Evolutionary conservation across 2,797 vertebrate species (phyloP).

Genomic region (Periophthalmus magnuspinnatus): DNA sequence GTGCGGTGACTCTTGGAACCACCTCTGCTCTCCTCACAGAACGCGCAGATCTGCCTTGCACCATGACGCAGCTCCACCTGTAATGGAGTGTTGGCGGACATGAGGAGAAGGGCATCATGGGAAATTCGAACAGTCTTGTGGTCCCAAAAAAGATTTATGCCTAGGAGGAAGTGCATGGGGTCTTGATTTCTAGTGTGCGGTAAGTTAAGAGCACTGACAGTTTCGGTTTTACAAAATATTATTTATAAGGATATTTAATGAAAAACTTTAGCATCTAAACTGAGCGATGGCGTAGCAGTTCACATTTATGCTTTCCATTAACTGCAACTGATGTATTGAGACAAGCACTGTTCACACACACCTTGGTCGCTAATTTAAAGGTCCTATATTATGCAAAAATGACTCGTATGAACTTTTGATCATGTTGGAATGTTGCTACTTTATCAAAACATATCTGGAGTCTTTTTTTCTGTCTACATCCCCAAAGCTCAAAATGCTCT

Average conservation of each 20-base stretch:
- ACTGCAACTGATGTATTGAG: conserved; percentile 57
- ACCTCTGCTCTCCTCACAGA: conserved; percentile 26
- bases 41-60: conserved; percentile 12
- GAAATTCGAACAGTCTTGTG: conserved; percentile 43
- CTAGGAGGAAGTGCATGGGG: conserved; percentile 29
- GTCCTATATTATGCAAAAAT: too few species aligned
- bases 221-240: background rate
- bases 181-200: conserved; percentile 42
- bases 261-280: conserved; percentile 48
- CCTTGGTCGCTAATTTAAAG: conserved; percentile 69
- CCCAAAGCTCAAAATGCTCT: too few species aligned
- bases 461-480: too few species aligned
- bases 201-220: conserved; percentile 28
- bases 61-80: conserved; percentile 52
- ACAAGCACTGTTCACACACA: conserved; percentile 36
- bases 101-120: conserved; percentile 25
- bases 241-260: conserved; percentile 27
- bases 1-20: conserved; percentile 44
- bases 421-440: too few species aligned
- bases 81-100: conserved; percentile 58
- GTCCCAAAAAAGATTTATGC: conserved; percentile 40
- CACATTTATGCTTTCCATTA: conserved; percentile 37
- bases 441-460: too few species aligned
- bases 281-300: conserved; percentile 47
- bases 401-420: too few species aligned